Evolutionary conservation across 2,113 vertebrate species (phyloP), one percentile per base, ranked within the genome.

Genomic region (Rallus limicola): DNA sequence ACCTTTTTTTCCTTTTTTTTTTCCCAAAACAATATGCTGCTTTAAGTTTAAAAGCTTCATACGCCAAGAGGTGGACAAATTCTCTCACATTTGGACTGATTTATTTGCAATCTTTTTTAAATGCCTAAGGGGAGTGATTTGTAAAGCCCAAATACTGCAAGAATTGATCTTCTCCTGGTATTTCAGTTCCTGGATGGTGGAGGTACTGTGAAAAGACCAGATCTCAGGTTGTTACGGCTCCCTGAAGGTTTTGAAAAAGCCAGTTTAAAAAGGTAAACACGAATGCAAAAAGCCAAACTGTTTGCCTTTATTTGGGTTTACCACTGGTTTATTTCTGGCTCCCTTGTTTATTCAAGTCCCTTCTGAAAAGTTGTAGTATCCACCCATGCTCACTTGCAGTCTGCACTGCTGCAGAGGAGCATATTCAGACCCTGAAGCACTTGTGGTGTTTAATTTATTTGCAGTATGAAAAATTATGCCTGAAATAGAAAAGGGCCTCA

Each of bases 241-340:
- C 55, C 44, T 55, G 16, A 65, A 72, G 36, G 33, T 70, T 84
- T 92, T 34, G 23, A 58, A 72, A 92, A 82, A 60, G 29, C 7
- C 7, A 3, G 1, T 64, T 85, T 9, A 62, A 76, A 75, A 85
- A 77, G 44, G 50, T 67, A 85, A 90, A 92, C 40, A 44, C 6
- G 31, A 91, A 77, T 34, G 72, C 60, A 82, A 84, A 84, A 85
- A 91, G 58, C 26, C 83, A 95, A 88, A 68, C 29, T 65, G 31
- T 92, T 95, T 92, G 64, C 52, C 34, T 92, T 82, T 74, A 69
- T 84, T 85, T 90, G 58, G 83, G 55, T 87, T 95, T 94, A 80
- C 44, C 59, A 33, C 50, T 36, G 46, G 16, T n/a, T 72, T 93
- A 82, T 90, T 95, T 90, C 70, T 89, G 87, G 40, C 59, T 82